A percentile compares a stretch with the other conserved stretches of the same genome.
phyloP scores from a whole-genome alignment of 2,888 invertebrate genomes.

The Agriopis leucophaearia region DNA sequence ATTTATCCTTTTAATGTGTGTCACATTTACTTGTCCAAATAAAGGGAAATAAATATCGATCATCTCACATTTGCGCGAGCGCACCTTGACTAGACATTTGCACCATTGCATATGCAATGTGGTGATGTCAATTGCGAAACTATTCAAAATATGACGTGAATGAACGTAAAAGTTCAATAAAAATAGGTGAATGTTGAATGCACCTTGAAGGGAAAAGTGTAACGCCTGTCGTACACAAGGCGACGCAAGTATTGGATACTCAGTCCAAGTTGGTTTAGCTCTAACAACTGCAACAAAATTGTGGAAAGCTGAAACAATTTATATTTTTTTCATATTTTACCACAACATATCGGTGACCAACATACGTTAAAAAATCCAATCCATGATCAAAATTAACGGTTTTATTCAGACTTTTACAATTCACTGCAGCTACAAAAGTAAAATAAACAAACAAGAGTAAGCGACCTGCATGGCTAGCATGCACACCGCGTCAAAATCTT shows the following conservation, averaged over 20 bases:
- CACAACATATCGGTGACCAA: no score
- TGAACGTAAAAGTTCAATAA: conserved; percentile 49
- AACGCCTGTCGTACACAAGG: not conserved
- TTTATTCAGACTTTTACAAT: no score
- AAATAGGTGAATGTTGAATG: conserved; percentile 29
- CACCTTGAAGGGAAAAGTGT: conserved; percentile 38
- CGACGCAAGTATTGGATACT: not conserved
- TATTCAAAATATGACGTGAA: conserved; percentile 52
- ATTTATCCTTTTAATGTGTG: conserved; percentile 20
- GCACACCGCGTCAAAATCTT: no score
- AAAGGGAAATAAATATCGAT: conserved; percentile 60
- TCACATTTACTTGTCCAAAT: conserved; percentile 49
- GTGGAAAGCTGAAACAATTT: no score
- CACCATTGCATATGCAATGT: conserved; percentile 63
- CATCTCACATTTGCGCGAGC: conserved; percentile 53
- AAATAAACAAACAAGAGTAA: no score
- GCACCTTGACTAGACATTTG: conserved; percentile 36
- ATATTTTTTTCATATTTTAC: no score
- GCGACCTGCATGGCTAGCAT: no score
- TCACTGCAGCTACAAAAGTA: no score
- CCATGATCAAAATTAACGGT: no score
- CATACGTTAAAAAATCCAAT: no score
- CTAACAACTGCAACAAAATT: no score
- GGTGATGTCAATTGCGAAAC: conserved; percentile 66
- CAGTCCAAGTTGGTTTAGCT: no score